Evolutionary conservation across 1,140 invertebrate species (phyloP), one percentile per base, ranked within the genome.

Genomic region (Trichonephila clavata): DNA sequence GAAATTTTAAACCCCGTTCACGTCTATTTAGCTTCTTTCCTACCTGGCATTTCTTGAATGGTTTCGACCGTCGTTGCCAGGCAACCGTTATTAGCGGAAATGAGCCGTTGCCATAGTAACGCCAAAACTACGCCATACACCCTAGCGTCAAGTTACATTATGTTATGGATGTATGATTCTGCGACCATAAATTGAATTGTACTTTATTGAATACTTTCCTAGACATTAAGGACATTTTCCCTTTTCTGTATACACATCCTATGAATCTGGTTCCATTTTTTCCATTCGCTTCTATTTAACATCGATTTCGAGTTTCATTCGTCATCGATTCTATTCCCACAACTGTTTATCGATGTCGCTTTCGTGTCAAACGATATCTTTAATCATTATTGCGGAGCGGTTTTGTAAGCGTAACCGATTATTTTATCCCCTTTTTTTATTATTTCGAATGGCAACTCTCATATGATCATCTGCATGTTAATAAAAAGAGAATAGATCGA

Each of bases 141-240:
- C 32, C 91, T 86, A 92, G 91, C 91, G 57, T 92, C 91, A 92
- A 27, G 81, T 92, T 92, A 92, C 91, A 86, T 92, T 86, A 92
- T 86, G 91, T 92, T 92, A 92, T 92, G 84, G 91, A 92, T 86
- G 91, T 92, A 92, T 92, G 91, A 91, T 91, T 91, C 91, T 57
- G 50, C 61, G 81, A 59, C 63, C 91, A 71, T 92, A 92, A 92
- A 92, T 92, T 92, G 81, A 92, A 92, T 92, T 86, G 91, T 92
- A 92, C 63, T 92, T 92, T 92, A 92, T 92, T 92, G 91, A 92
- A 92, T 92, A 92, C 91, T 92, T 92, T 92, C 83, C 91, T 39
- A 92, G 91, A 92, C 91, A 92, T 92, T 92, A 92, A 60, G 91
- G 77, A 80, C 80, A 83, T 92, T 92, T 92, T 81, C 21, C 91